Base-by-base conservation (phyloP, 2,797 vertebrate genomes). In the Tauraco hartlaubi region DNA sequence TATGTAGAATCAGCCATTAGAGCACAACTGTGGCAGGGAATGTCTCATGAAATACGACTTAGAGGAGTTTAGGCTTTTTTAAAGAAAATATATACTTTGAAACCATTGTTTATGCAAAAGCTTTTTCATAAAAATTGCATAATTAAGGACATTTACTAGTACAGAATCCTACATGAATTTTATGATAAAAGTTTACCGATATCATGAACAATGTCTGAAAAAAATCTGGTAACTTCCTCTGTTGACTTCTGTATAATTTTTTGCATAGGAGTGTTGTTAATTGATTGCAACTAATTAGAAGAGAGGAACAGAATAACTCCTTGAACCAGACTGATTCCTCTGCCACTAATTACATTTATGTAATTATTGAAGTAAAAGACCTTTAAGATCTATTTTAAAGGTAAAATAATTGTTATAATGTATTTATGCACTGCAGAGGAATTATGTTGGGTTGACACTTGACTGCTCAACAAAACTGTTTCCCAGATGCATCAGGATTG, bases 21-120 rank as follows among this genome's bases (percentile, higher is more conserved):
- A 21, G 39, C 43, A 73, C 3, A 49, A 18, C 6, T 49, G 12
- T 43, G 29, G 7, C 41, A 78, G n/a, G 31, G 35, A 37, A 84
- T 1, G 2, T 19, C 49, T 64, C 37, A 37, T 15, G 11, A 89
- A 91, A 82, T 51, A 78, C 0, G 1, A 49, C 14, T 59, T 64
- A 19, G 7, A 51, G 15, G 13, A 3, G 9, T 10, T 6, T 41
- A 21, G 21, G 1, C 1, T 0, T 2, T 68, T 68, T 78, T 64
- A 9, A 55, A 82, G 58, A 61, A 48, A 59, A 29, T 12, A 66
- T 1, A 9, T 19, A 21, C 48, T 76, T 77, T 67, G 39, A 82
- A 91, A 11, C 8, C n/a, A 55, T 41, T 31, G 4, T 37, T 63
- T 44, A 51, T 11, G 18, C 46, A 73, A 35, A 55, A 73, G 5